phyloP scores from a whole-genome alignment of 2,888 invertebrate species.

The Tipula helvola region DNA sequence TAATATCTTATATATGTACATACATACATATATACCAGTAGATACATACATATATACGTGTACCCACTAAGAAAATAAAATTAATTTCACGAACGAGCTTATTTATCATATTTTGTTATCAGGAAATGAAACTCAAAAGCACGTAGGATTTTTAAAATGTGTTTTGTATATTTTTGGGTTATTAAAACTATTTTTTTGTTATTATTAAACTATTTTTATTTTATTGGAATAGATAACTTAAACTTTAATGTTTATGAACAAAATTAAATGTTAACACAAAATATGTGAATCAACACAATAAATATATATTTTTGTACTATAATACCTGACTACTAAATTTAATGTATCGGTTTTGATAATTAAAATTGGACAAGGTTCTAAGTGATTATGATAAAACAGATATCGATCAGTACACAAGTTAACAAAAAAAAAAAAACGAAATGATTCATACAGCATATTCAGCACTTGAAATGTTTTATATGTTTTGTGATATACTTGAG shows the following conservation, averaged over 20 bases:
- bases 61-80: not conserved
- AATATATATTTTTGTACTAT: not conserved
- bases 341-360: not conserved
- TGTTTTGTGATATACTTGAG: not conserved
- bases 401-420: not conserved
- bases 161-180: not conserved
- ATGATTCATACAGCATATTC: not conserved
- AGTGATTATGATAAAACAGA: not conserved
- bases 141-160: not conserved
- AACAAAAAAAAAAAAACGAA: not conserved
- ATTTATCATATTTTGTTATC: not conserved
- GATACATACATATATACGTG: not conserved
- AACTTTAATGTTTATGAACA: not conserved
- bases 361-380: not conserved
- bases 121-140: not conserved
- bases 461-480: not conserved
- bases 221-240: not conserved
- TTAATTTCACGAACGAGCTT: not conserved
- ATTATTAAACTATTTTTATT: not conserved
- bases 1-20: not conserved
- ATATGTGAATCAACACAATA: not conserved
- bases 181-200: not conserved
- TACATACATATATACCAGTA: not conserved
- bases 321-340: no score
- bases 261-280: not conserved